phyloP scores from a whole-genome alignment of 53 echinoderm and acorn worm species.

The Henricia sp. region DNA sequence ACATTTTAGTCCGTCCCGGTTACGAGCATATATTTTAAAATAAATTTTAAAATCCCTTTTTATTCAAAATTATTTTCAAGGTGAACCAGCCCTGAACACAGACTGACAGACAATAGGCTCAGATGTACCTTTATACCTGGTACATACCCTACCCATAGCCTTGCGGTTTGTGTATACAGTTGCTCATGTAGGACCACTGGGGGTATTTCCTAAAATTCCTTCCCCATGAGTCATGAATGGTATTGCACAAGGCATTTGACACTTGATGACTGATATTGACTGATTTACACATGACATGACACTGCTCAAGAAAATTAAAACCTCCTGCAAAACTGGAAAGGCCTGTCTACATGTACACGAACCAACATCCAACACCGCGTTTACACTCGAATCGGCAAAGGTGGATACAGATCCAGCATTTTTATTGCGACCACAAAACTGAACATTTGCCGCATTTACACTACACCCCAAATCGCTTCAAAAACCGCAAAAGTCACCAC shows the following conservation, averaged over 20 bases:
- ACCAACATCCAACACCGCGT: too few species aligned
- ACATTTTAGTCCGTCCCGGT: too few species aligned
- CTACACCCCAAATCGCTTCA: neutral
- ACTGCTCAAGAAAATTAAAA: neutral
- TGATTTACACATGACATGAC: neutral
- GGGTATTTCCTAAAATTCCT: conserved; percentile 62
- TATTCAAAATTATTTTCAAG: neutral
- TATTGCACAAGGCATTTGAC: conserved; percentile 11
- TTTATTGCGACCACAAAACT: neutral
- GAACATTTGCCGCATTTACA: neutral
- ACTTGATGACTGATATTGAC: conserved; percentile 4
- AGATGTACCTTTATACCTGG: too few species aligned
- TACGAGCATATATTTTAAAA: too few species aligned
- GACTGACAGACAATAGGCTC: too few species aligned
- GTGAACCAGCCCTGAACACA: neutral
- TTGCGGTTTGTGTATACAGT: too few species aligned
- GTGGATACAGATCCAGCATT: neutral
- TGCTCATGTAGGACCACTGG: conserved; percentile 27
- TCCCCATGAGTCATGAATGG: conserved; percentile 14
- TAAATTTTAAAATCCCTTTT: too few species aligned
- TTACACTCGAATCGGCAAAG: neutral
- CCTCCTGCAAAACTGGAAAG: too few species aligned
- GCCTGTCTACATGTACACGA: too few species aligned
- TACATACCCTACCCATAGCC: too few species aligned
- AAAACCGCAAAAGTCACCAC: too few species aligned